Base-by-base conservation (phyloP, 2,888 invertebrate genomes). In the Lithophane leautieri region DNA sequence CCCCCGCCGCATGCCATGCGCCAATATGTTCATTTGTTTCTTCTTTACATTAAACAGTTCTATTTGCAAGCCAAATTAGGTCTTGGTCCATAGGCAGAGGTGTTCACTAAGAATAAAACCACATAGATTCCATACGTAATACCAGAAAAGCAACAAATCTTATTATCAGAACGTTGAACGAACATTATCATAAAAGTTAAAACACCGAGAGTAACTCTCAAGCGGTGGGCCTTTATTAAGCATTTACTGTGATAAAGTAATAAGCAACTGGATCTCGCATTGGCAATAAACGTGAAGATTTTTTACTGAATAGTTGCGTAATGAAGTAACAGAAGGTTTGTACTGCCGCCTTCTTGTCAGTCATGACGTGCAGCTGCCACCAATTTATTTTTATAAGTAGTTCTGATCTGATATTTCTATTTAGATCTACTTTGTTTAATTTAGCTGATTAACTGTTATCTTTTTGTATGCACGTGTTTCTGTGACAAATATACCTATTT, bases 211-310 rank as follows among this genome's bases (percentile, higher is more conserved):
- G 44, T 60, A 25, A 52, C 34, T 72, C 72, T 47, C 60, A 42
- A 65, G 65, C 50, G 56, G 25, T 60, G 34, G 12, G 47, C 47
- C 52, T 22, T 74, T 68, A 70, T 70, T 40, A 66, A 50, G 34
- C 44, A 44, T 52, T 75, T 75, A 79, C 28, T 63, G 58, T 70
- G 56, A 52, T 67, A 60, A 63, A 44, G 74, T 68, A 14, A 78
- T 56, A 40, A 54, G 47, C 66, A 16, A 66, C 14, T 8, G 34
- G 56, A 52, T 28, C 52, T 79, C 44, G 28, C 50, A 83, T 52
- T 22, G 70, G 63, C 9, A 7, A 83, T 71, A 71, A 83, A 81
- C 56, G 16, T 69, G 14, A 40, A 56, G 1, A 22, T 71, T 40
- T 22, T 62, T 58, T 40, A n/a, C 44, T 56, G 16, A 44, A 50